phyloP scores from a whole-genome alignment of 2,797 vertebrate genomes.

The Gymnopithys bicolor region DNA sequence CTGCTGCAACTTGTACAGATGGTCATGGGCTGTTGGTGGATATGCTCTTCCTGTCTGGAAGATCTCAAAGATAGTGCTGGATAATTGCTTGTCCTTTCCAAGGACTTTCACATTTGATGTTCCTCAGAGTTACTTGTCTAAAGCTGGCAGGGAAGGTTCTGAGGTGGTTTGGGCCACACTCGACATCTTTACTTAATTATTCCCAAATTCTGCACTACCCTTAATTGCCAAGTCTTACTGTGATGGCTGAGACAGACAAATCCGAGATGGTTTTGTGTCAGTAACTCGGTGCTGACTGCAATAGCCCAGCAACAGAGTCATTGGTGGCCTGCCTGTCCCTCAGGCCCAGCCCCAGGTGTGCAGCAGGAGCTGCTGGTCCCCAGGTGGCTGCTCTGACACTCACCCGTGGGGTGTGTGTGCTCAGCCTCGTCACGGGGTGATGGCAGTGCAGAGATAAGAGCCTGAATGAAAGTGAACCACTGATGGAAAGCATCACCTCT shows the following conservation, averaged over 20 bases:
- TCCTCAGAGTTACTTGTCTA: not conserved
- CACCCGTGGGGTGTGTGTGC: not conserved
- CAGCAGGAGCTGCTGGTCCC: not conserved
- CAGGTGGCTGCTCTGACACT: not conserved
- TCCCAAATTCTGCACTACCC: not conserved
- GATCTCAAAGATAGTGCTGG: not conserved
- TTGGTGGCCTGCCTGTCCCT: not conserved
- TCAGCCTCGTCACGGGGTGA: not conserved
- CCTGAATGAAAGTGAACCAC: constrained; percentile 54
- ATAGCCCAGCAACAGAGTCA: not conserved
- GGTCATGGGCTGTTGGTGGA: not conserved
- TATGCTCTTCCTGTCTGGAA: constrained; percentile 9
- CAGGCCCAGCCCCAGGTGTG: not conserved
- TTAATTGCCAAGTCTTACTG: not conserved
- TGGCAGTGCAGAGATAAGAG: constrained; percentile 47
- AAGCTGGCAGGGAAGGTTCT: not conserved
- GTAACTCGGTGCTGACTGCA: not conserved
- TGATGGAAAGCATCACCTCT: not conserved
- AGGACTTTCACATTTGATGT: not conserved
- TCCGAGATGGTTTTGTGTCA: not conserved
- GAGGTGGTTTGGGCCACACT: not conserved
- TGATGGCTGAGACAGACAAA: not conserved
- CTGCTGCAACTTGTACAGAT: not conserved
- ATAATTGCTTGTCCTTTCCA: not conserved
- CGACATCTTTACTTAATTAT: not conserved